Evolutionary conservation across 2,888 invertebrate genomes (phyloP), one percentile per base, ranked within the genome.

Genomic region (Linyphia triangularis): DNA sequence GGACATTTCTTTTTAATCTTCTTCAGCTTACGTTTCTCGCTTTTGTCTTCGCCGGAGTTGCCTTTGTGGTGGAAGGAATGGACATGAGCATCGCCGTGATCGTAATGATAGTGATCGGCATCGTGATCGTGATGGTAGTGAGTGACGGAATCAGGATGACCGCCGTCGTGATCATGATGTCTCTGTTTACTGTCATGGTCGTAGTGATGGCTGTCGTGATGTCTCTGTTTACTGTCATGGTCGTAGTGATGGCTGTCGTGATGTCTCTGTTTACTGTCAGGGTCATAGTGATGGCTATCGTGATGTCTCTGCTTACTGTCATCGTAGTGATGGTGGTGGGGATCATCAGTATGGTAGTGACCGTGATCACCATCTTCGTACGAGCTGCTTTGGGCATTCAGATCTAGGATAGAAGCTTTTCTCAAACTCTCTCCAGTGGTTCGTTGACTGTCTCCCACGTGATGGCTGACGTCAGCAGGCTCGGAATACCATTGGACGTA

Each of bases 401-500:
- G 26, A 37, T 85, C 85, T n/a, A 33, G 28, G 5, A 24, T 16
- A 19, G 19, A 16, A 10, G 5, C 26, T 51, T 51, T 51, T 16
- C n/a, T 13, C 16, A 10, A 30, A n/a, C 28, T 43, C 43, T 16
- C 67, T 4, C 51, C 26, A 22, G 43, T 65, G 1, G n/a, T 51
- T 13, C n/a, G 19, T 16, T 16, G 33, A 19, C 40, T 28, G 19
- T 70, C 70, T 40, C n/a, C 22, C 2, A 33, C n/a, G 10, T 65
- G 24, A 4, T 75, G 70, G 6, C 28, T 69, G 16, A 51, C 43
- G 19, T 40, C 72, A 0, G 67, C 43, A 10, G 81, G 86, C 2
- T 59, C 40, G 0, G 81, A 59, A 26, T 75, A 81, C 86, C 86
- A 88, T 24, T 88, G 81, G 2, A 82, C 33, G n/a, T 67, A 43